Percentiles rank a stretch among this genome's conserved stretches.
Evolutionary conservation across 2,797 vertebrate species (phyloP).

Genomic region (Scolopax bukidnonensis): DNA sequence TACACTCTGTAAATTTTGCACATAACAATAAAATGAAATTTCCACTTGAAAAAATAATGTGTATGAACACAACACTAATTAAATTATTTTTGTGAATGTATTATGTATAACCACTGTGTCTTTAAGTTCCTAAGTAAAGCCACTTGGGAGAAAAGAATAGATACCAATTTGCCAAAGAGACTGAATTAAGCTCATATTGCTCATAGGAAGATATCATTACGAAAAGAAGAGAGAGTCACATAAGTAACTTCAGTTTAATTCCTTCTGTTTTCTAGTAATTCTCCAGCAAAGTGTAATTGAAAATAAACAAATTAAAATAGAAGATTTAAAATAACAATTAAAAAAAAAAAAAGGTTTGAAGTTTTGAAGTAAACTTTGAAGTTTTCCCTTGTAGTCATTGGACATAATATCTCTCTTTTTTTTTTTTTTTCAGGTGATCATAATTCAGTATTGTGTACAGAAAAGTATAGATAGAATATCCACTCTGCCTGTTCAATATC

Average conservation of each 20-base stretch:
- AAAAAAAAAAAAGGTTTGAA: too few species aligned
- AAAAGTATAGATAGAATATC: background rate
- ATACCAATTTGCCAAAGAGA: background rate
- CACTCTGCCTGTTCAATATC: background rate
- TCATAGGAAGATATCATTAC: background rate
- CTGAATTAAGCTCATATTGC: background rate
- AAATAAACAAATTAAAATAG: background rate
- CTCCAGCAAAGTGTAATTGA: background rate
- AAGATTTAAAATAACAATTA: background rate
- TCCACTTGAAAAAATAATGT: background rate
- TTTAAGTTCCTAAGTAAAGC: background rate
- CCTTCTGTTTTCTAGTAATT: background rate
- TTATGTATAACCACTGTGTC: background rate
- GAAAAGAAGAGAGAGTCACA: background rate
- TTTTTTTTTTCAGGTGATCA: background rate
- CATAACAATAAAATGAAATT: background rate
- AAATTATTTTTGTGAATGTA: background rate
- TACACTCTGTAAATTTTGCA: background rate
- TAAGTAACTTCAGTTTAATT: background rate
- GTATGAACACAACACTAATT: background rate
- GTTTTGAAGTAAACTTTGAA: background rate
- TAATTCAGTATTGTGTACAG: background rate
- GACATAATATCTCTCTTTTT: background rate
- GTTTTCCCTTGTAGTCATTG: background rate
- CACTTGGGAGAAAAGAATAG: background rate